These are phyloP conservation scores for Diorhabda elongata DNA, from an alignment of 1,140 invertebrate species.

Conservation along the genomic window DNA sequence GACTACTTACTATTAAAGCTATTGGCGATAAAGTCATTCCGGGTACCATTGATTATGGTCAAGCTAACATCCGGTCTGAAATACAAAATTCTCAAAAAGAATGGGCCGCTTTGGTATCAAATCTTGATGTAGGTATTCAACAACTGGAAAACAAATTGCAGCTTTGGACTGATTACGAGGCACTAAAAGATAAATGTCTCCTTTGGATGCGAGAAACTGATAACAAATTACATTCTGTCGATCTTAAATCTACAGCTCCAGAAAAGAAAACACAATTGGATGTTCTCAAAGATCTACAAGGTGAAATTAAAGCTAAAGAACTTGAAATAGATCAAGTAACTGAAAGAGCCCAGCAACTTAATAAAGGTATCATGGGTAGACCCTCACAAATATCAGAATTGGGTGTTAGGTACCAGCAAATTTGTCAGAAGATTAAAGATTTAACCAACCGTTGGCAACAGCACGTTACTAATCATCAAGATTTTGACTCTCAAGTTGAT, in stretches of 20 bases:
- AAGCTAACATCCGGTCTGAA: slow-evolving; percentile 79
- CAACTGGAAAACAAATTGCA: slow-evolving; percentile 75
- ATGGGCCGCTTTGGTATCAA: slow-evolving; percentile 78
- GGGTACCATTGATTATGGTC: slow-evolving; percentile 79
- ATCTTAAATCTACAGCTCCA: slow-evolving; percentile 75
- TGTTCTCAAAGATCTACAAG: slow-evolving; percentile 72
- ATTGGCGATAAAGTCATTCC: slow-evolving; percentile 87
- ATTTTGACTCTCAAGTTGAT: slow-evolving; percentile 75
- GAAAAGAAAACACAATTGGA: slow-evolving; percentile 85
- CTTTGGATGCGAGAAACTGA: slow-evolving; percentile 88
- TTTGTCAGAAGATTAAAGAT: slow-evolving; percentile 87
- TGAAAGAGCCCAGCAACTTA: slow-evolving; percentile 81
- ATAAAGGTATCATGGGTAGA: slow-evolving; percentile 63
- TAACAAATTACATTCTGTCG: slow-evolving; percentile 80
- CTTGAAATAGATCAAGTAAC: slow-evolving; percentile 89
- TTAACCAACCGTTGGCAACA: slow-evolving; percentile 86
- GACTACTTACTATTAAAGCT: slow-evolving; percentile 72
- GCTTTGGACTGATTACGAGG: slow-evolving; percentile 89
- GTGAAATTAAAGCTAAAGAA: slow-evolving; percentile 86
- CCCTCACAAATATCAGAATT: slow-evolving; percentile 80
- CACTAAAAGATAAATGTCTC: slow-evolving; percentile 77
- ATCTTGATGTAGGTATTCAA: slow-evolving; percentile 72
- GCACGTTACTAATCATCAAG: slow-evolving; percentile 84
- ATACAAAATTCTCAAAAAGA: slow-evolving; percentile 84
- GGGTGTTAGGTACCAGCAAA: slow-evolving; percentile 84